These are phyloP conservation scores for Apostichopus japonicus DNA, from an alignment of 35 echinoderm and acorn worm genomes.

Conservation along the genomic window DNA sequence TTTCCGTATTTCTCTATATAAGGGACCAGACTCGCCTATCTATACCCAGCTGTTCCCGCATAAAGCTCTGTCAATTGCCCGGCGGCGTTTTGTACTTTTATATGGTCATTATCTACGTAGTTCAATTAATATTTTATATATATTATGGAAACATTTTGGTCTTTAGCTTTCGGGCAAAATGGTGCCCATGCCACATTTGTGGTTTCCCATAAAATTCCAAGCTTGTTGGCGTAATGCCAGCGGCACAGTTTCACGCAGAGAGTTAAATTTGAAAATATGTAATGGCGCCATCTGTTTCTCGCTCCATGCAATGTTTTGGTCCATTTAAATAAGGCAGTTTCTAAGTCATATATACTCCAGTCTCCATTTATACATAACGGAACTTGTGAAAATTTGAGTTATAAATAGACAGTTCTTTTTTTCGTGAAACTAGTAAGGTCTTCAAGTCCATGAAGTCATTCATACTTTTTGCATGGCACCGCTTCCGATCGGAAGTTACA, in stretches of 20 bases:
- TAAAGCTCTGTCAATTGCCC: background rate
- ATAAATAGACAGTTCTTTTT: too few relatives aligned
- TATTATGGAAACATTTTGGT: constrained; percentile 13
- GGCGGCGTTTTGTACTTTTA: background rate
- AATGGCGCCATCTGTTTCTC: constrained; percentile 11
- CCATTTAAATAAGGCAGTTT: background rate
- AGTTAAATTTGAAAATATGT: constrained; percentile 7
- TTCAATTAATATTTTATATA: constrained; percentile 15
- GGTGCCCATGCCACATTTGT: constrained; percentile 1
- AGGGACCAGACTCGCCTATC: background rate
- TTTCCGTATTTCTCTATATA: background rate
- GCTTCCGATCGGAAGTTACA: too few relatives aligned
- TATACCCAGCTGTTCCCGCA: background rate
- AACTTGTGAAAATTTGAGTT: too few relatives aligned
- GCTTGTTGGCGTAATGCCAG: background rate
- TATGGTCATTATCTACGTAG: background rate
- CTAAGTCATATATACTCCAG: background rate
- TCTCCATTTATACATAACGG: too few relatives aligned
- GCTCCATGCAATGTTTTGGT: background rate
- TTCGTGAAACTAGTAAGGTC: too few relatives aligned
- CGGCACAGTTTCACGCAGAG: background rate
- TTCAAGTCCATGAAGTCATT: too few relatives aligned
- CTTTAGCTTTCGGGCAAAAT: background rate
- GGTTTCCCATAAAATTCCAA: constrained; percentile 9
- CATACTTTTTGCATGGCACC: too few relatives aligned